Evolutionary conservation across 2,797 vertebrate species (phyloP).

Genomic region (Ataeniobius toweri): DNA sequence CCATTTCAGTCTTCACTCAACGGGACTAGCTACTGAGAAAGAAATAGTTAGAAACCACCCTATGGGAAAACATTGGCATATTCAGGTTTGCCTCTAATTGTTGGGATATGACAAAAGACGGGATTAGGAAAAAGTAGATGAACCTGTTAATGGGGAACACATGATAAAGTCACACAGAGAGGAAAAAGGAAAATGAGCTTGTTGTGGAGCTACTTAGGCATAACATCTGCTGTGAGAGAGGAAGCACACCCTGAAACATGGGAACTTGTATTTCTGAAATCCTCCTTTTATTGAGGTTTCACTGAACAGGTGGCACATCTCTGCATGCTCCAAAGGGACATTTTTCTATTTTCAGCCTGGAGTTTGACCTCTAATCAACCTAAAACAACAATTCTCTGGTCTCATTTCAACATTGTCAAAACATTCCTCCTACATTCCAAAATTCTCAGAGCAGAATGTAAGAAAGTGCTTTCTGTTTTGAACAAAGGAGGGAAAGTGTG

Average conservation of each 20-base stretch:
- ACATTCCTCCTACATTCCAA: conserved; percentile 62
- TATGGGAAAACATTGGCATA: not conserved
- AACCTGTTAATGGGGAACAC: conserved; percentile 37
- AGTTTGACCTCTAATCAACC: conserved; percentile 58
- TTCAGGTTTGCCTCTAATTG: conserved; percentile 40
- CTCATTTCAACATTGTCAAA: conserved; percentile 54
- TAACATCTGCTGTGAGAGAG: conserved; percentile 36
- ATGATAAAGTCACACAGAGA: conserved; percentile 13
- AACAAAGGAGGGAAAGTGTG: conserved; percentile 65
- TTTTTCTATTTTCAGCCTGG: conserved; percentile 36
- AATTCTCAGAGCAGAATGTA: conserved; percentile 64
- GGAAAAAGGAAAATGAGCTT: conserved; percentile 29
- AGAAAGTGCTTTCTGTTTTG: conserved; percentile 57
- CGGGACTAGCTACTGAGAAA: conserved; percentile 60
- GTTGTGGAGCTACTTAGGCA: conserved; percentile 22
- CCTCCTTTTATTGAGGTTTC: conserved; percentile 43
- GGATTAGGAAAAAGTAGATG: conserved; percentile 20
- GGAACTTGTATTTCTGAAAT: conserved; percentile 42
- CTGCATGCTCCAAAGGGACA: conserved; percentile 50
- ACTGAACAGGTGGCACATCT: conserved; percentile 47
- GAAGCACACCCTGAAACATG: conserved; percentile 39
- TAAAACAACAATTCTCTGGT: conserved; percentile 54
- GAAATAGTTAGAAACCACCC: conserved; percentile 57
- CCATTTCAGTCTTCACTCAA: conserved; percentile 59
- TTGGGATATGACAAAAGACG: conserved; percentile 40